Conservation (phyloP, 2,113 vertebrate genomes). For the Corvus moneduloides region DNA sequence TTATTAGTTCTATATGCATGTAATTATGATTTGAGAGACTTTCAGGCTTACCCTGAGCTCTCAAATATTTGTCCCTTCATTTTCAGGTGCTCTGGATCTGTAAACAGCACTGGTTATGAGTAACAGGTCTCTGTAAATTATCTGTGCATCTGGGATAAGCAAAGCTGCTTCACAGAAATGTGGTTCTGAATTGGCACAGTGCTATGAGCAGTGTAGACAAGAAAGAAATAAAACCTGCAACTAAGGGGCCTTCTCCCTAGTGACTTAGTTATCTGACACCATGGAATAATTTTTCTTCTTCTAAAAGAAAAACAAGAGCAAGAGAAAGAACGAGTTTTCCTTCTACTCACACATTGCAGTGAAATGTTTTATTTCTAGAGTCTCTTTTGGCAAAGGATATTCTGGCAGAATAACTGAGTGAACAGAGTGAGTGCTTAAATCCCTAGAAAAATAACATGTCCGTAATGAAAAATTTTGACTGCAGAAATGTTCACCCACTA, state of each 20-base stretch:
- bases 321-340: not conserved
- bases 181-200: not conserved
- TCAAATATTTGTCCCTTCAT: not conserved
- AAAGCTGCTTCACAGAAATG: not conserved
- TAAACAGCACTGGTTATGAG: not conserved
- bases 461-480: not conserved
- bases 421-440: not conserved
- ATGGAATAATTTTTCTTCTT: not conserved
- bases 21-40: not conserved
- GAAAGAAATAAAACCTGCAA: not conserved
- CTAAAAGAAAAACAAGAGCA: not conserved
- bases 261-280: not conserved
- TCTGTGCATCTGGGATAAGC: not conserved
- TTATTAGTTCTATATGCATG: not conserved
- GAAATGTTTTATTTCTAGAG: not conserved
- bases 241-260: not conserved
- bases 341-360: not conserved
- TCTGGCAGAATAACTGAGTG: not conserved
- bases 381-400: not conserved
- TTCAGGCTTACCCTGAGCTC: not conserved
- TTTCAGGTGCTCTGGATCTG: not conserved
- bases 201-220: not conserved
- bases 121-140: not conserved
- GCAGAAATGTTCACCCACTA: not conserved
- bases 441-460: not conserved